A percentile compares a stretch with the other conserved stretches of the same genome.
Evolutionary conservation across 2,797 vertebrate species (phyloP).

Genomic region (Leuciscus waleckii): DNA sequence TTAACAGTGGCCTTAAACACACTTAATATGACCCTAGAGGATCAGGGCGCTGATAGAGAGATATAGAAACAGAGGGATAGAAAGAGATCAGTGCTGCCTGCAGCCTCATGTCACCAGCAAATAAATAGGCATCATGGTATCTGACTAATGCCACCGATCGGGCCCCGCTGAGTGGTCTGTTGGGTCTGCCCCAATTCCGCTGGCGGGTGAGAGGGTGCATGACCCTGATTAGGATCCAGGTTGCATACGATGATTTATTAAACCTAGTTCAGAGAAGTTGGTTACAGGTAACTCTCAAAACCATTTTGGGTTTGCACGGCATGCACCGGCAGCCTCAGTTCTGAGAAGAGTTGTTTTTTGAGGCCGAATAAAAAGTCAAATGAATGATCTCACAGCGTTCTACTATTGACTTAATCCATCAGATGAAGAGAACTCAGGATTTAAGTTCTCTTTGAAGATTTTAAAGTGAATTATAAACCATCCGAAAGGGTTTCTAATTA

Average conservation of each 20-base stretch:
- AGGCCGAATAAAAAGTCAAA: constrained; percentile 2
- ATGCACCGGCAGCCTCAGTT: not conserved
- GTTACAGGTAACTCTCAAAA: constrained; percentile 28
- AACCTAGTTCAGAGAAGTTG: constrained; percentile 36
- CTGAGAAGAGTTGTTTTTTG: constrained; percentile 31
- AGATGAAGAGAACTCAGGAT: not conserved
- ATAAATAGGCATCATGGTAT: constrained; percentile 56
- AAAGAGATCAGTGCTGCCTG: constrained; percentile 45
- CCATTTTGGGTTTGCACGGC: constrained; percentile 3
- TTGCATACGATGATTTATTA: constrained; percentile 44
- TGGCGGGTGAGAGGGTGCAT: constrained; percentile 18
- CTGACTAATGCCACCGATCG: constrained; percentile 30
- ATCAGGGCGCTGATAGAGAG: constrained; percentile 44
- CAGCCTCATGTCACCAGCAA: constrained; percentile 41
- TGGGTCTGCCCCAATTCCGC: constrained; percentile 43
- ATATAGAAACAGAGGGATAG: constrained; percentile 38
- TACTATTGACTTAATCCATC: constrained; percentile 4
- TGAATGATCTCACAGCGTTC: not conserved
- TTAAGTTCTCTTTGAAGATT: not conserved
- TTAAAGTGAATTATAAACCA: not conserved
- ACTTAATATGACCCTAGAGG: constrained; percentile 61
- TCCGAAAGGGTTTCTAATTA: not conserved
- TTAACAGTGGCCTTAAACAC: constrained; percentile 58
- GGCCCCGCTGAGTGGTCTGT: constrained; percentile 30
- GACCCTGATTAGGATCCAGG: constrained; percentile 22